phyloP scores from a whole-genome alignment of 1,140 invertebrate species.

The Leptopilina clavipes region DNA sequence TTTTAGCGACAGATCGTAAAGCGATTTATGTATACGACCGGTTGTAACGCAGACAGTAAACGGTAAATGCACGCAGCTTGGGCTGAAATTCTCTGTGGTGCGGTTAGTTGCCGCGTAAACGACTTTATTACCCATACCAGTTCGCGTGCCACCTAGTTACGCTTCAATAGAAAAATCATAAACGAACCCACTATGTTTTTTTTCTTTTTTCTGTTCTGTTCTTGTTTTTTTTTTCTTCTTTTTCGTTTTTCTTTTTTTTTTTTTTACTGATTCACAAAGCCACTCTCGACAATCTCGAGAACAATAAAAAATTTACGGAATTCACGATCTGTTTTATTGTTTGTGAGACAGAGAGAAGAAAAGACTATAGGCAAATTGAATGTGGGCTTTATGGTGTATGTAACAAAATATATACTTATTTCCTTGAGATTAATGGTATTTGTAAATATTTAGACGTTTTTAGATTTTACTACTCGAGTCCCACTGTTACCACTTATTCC shows the following conservation, averaged over 20 bases:
- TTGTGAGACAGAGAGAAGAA: not conserved
- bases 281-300: not conserved
- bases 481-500: no score
- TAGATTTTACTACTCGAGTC: no score
- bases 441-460: no score
- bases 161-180: slow-evolving; percentile 72
- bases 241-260: no score
- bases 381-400: not conserved
- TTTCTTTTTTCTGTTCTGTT: no score
- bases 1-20: slow-evolving; percentile 75
- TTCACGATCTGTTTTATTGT: slow-evolving; percentile 17
- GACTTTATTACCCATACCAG: slow-evolving; percentile 68
- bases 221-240: no score
- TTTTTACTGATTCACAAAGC: not conserved
- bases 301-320: slow-evolving; percentile 19
- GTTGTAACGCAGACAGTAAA: slow-evolving; percentile 72
- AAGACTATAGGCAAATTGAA: not conserved
- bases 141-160: slow-evolving; percentile 69
- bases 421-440: no score
- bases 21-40: slow-evolving; percentile 71
- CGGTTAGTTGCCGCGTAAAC: slow-evolving; percentile 72
- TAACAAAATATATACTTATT: no score
- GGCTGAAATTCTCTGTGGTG: slow-evolving; percentile 50
- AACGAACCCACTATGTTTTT: slow-evolving; percentile 39
- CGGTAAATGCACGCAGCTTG: slow-evolving; percentile 65